phyloP scores from a whole-genome alignment of 53 echinoderm and acorn worm species.

The Echinometra lucunter region DNA sequence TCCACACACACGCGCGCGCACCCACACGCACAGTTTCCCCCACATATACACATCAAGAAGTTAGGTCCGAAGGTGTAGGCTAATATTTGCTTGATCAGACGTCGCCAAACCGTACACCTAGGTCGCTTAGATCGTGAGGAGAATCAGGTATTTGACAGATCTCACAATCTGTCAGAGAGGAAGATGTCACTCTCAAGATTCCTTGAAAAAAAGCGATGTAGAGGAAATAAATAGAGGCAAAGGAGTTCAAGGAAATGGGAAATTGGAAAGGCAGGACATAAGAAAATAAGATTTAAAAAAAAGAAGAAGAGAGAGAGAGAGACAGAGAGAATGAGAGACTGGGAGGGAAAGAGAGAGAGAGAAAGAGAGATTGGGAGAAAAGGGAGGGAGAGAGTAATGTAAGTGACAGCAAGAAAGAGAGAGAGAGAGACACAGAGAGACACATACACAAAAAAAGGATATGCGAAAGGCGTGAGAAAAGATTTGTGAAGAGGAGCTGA shows the following conservation, averaged over 20 bases:
- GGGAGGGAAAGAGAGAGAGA: not conserved
- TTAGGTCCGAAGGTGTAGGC: conserved; percentile 26
- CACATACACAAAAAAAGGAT: not conserved
- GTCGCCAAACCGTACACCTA: conserved; percentile 7
- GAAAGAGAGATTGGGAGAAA: not conserved
- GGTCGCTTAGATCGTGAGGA: conserved; percentile 25
- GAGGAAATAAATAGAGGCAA: not conserved
- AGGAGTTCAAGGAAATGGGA: not conserved
- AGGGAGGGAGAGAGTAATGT: not conserved
- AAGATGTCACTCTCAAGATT: conserved; percentile 28
- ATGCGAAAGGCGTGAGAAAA: not conserved
- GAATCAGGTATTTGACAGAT: conserved; percentile 44
- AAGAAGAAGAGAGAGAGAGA: not conserved
- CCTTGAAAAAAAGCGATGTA: not conserved
- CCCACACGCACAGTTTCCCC: not conserved
- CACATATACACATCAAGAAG: conserved; percentile 1
- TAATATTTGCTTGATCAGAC: conserved; percentile 45
- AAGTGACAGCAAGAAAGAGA: not conserved
- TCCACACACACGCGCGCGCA: not conserved
- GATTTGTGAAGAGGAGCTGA: not conserved
- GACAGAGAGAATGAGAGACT: not conserved
- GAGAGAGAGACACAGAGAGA: not conserved
- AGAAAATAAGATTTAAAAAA: too few species aligned
- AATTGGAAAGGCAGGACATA: conserved; percentile 2
- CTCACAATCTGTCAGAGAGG: not conserved